Conservation (phyloP, 2,888 invertebrate genomes). For the Sesia bembeciformis region DNA sequence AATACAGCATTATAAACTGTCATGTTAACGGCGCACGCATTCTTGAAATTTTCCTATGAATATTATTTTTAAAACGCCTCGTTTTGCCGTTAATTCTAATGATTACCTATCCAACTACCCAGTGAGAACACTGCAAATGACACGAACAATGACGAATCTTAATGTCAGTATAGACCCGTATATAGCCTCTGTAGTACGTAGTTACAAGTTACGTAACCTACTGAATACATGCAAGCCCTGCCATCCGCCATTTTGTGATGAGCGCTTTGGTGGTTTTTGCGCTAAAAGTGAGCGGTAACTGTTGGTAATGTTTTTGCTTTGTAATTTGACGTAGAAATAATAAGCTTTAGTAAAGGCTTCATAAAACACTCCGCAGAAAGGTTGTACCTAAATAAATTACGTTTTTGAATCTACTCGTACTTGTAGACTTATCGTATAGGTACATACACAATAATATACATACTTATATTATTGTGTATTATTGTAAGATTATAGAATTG, state of each 20-base stretch:
- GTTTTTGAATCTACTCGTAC: too few species aligned
- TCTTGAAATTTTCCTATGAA: conserved; percentile 41
- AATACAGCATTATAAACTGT: conserved; percentile 7
- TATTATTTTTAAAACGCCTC: conserved; percentile 32
- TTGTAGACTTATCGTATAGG: too few species aligned
- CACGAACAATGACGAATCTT: conserved; percentile 49
- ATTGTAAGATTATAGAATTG: too few species aligned
- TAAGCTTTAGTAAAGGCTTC: conserved; percentile 13
- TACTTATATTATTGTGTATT: too few species aligned
- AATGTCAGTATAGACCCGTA: conserved; percentile 33
- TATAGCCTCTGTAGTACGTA: conserved; percentile 21
- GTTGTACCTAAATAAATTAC: too few species aligned
- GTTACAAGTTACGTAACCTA: conserved; percentile 37
- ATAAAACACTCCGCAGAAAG: background rate
- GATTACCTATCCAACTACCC: conserved; percentile 50
- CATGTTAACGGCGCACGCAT: conserved; percentile 7
- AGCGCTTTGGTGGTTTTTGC: conserved; percentile 47
- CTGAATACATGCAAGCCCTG: conserved; percentile 18
- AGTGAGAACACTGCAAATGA: conserved; percentile 49
- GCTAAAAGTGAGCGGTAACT: conserved; percentile 46
- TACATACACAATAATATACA: too few species aligned
- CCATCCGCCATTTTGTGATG: conserved; percentile 58
- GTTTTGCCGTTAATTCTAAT: conserved; percentile 25
- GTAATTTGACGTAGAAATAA: conserved; percentile 24
- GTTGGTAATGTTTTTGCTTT: conserved; percentile 26